Evolutionary conservation across 1,140 invertebrate species (phyloP).

Genomic region (Lepidurus couesii): DNA sequence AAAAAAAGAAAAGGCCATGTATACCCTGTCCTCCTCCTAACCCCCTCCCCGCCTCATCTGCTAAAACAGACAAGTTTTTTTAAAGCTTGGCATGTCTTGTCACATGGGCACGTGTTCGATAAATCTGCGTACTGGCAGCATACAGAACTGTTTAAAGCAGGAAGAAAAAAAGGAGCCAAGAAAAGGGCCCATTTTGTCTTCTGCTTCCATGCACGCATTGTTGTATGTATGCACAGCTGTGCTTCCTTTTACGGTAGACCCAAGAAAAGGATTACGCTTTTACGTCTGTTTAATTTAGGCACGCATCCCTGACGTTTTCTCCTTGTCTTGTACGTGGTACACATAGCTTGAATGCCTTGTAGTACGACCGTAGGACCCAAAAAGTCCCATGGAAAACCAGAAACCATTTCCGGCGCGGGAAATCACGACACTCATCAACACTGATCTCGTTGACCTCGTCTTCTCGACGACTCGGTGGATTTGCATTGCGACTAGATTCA

Average conservation of each 20-base stretch:
- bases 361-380: too few species aligned
- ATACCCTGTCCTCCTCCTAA: neutral
- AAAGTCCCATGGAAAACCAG: neutral
- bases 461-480: neutral
- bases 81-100: conserved; percentile 14
- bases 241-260: conserved; percentile 18
- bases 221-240: conserved; percentile 9
- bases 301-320: neutral
- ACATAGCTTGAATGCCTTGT: neutral
- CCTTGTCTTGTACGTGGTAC: neutral
- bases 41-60: neutral
- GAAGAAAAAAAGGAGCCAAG: neutral
- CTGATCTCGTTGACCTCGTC: neutral
- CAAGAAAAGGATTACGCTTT: neutral
- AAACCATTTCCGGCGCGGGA: neutral
- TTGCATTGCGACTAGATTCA: neutral
- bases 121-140: neutral
- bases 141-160: neutral
- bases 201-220: conserved; percentile 1
- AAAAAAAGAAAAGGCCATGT: neutral
- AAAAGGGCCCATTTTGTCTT: conserved; percentile 1
- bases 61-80: conserved; percentile 14
- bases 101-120: conserved; percentile 20
- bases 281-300: neutral
- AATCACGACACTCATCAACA: conserved; percentile 14